Base-by-base conservation (phyloP, 2,888 invertebrate species). In the Zaprionus obscuricornis region DNA sequence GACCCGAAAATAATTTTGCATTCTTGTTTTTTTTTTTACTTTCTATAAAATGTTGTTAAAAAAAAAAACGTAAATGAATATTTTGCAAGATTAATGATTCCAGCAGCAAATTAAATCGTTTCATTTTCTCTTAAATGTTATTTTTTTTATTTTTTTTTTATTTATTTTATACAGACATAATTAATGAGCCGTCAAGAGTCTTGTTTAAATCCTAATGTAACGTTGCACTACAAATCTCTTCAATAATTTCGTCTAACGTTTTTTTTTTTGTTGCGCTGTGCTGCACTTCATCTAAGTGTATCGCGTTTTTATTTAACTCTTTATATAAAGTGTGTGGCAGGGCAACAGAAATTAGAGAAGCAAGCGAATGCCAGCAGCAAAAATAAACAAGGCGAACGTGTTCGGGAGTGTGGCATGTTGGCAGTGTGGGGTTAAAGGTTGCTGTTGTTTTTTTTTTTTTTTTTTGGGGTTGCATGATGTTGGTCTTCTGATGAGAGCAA, bases 341-440 rank as follows among this genome's bases (percentile, higher is more conserved):
- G 43, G 83, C 83, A 71, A 68, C 63, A 66, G 71, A 79, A 79
- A 79, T 79, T 74, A 79, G 85, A 78, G 75, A 52, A 78, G 67
- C 65, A 66, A 85, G 67, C 65, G 69, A 85, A 66, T 66, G 79
- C 85, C 79, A 59, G 85, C 43, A 67, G 79, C 79, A 37, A 66
- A 66, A 78, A 76, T 77, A 85, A 78, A 83, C 70, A 85, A 70
- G n/a, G 74, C 52, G 46, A 77, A 57, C 71, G 79, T 78, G 83
- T 60, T 64, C 18, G 27, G 71, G 40, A 22, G 14, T 27, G 24
- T 10, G 50, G 34, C 29, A 36, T 16, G 37, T 29, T 17, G 29
- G 36, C 10, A 14, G 27, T n/a, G 36, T n/a, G 34, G 29, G 8
- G 20, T 16, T 10, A 11, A 33, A 5, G 24, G 11, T 37, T n/a